Percentiles rank a stretch among this genome's conserved stretches.
phyloP scores from a whole-genome alignment of 2,797 vertebrate species.

The Etheostoma perlongum region DNA sequence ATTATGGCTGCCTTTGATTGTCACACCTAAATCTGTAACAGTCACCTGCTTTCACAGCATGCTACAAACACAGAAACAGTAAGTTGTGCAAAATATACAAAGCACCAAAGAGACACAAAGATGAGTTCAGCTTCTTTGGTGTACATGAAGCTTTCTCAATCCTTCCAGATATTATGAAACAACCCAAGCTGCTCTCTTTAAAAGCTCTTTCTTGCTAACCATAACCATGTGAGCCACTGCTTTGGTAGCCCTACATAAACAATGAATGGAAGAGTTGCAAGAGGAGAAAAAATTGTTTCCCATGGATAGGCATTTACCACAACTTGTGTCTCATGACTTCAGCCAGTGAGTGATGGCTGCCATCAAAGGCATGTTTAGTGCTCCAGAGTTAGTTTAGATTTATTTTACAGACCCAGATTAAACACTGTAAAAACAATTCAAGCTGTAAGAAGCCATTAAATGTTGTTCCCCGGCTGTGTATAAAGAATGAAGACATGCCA shows the following conservation, averaged over 20 bases:
- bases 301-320: conserved; percentile 58
- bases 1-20: conserved; percentile 25
- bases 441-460: conserved; percentile 39
- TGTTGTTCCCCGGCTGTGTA: conserved; percentile 16
- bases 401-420: conserved; percentile 53
- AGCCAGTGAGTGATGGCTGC: conserved; percentile 47
- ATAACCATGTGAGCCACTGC: conserved; percentile 67
- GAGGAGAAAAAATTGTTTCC: conserved; percentile 58
- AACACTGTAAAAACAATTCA: conserved; percentile 58
- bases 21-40: conserved; percentile 33
- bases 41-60: conserved; percentile 45
- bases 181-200: conserved; percentile 38
- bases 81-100: neutral
- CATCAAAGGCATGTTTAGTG: conserved; percentile 46
- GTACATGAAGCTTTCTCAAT: conserved; percentile 32
- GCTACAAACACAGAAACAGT: neutral
- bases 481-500: conserved; percentile 22
- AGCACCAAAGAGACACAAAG: conserved; percentile 20
- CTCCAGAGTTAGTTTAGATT: conserved; percentile 45
- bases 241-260: conserved; percentile 63
- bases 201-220: conserved; percentile 54
- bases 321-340: conserved; percentile 50
- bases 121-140: conserved; percentile 38
- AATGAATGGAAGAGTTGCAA: conserved; percentile 49
- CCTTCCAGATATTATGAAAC: conserved; percentile 47